Evolutionary conservation across 1,140 invertebrate genomes (phyloP), one percentile per base, ranked within the genome.

Genomic region (Gonioctena quinquepunctata): DNA sequence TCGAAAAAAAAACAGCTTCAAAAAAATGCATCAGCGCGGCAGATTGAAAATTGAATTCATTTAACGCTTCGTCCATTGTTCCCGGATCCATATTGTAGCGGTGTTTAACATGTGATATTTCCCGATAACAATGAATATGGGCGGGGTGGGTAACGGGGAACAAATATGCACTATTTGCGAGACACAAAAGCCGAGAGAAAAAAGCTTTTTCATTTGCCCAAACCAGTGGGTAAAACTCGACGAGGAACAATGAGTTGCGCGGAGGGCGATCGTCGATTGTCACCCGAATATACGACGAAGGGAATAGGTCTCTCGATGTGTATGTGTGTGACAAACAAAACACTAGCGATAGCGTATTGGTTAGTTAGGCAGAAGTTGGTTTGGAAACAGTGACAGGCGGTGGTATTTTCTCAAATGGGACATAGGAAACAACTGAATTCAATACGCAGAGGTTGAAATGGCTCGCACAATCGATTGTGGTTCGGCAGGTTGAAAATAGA

Each of bases 231-330:
- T 76, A 71, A 68, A 73, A 60, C 69, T 48, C 33, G 5, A 48
- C n/a, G 21, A 70, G 28, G 63, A 65, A 75, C 74, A 75, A 75
- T 73, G 64, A 54, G 62, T 62, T 42, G 42, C 69, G 62, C 69
- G 56, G 56, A 72, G 73, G 71, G 74, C 71, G 69, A 76, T 73
- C 66, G 61, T 66, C 73, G 42, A 72, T 70, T 70, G 69, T 74
- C 69, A 70, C 65, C 66, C 69, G 71, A 66, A 66, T 56, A 33
- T 64, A 72, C 48, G 67, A 66, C 65, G 70, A n/a, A 72, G 63
- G 69, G 73, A 74, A 70, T 62, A 42, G 33, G 33, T 42, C 33
- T 42, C 33, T 11, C 11, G n/a, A n/a, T n/a, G n/a, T n/a, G n/a
- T n/a, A 65, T 49, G 49, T 16, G 48, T 25, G 52, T 62, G 33